Evolutionary conservation across 2,113 vertebrate species (phyloP).

Genomic region (Redunca redunca): DNA sequence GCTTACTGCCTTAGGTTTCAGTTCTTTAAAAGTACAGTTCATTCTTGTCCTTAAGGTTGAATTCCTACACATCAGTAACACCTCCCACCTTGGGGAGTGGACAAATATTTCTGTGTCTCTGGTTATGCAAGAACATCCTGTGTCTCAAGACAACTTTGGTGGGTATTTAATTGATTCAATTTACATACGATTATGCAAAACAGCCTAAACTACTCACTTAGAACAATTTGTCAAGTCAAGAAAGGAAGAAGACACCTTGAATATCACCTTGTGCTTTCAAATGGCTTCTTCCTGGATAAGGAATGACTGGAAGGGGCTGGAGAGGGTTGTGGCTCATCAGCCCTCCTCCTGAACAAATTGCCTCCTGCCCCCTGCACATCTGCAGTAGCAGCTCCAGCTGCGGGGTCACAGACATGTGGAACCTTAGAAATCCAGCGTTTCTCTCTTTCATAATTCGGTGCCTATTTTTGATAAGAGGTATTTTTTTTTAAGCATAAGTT

Average conservation of each 20-base stretch:
- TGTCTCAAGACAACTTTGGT: constrained; percentile 40
- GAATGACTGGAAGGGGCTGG: neutral
- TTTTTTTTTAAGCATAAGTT: neutral
- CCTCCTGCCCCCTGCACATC: neutral
- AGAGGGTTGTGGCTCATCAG: accelerated
- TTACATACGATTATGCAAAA: constrained; percentile 62
- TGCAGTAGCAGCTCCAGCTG: neutral
- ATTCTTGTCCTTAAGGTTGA: neutral
- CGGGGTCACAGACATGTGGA: neutral
- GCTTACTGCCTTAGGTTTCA: neutral
- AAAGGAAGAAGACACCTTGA: neutral
- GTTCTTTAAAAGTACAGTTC: neutral
- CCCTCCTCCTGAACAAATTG: neutral
- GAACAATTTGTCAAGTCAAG: constrained; percentile 15
- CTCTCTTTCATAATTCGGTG: neutral
- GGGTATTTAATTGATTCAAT: constrained; percentile 44
- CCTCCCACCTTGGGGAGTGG: neutral
- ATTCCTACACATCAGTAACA: neutral
- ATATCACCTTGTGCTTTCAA: constrained; percentile 14
- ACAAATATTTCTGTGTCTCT: constrained; percentile 25
- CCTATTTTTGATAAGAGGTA: neutral
- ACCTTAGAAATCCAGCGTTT: neutral
- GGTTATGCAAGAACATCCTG: neutral
- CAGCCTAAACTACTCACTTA: constrained; percentile 10
- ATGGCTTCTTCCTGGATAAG: neutral